These are phyloP conservation scores for Rousettus leschenaultii DNA, from an alignment of 2,113 vertebrate species.

Conservation along the genomic window DNA sequence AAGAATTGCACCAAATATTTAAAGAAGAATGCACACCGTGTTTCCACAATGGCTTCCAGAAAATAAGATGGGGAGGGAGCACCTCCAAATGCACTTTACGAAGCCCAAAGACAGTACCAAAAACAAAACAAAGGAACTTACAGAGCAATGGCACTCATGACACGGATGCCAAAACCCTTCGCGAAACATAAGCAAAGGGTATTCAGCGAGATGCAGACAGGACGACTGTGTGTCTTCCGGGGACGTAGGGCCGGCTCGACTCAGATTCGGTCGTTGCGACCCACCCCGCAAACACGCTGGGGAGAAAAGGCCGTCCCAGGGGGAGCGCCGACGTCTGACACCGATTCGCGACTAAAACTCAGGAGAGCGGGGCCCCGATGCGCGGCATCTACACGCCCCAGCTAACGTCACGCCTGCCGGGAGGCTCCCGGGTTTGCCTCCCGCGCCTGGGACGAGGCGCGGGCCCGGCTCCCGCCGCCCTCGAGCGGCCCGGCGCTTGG, in stretches of 20 bases:
- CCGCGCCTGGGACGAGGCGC: rapidly evolving
- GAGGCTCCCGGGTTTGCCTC: background rate
- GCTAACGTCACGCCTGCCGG: rapidly evolving
- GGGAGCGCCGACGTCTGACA: background rate
- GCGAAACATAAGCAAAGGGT: background rate
- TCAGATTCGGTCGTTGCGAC: background rate
- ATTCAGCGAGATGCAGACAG: background rate
- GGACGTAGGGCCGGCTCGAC: background rate
- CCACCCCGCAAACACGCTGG: background rate
- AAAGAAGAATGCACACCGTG: background rate
- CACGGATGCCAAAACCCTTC: background rate
- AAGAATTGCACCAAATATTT: background rate
- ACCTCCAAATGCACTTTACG: background rate
- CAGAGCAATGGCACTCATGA: background rate
- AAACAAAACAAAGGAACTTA: background rate
- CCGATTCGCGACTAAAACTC: background rate
- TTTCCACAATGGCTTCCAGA: background rate
- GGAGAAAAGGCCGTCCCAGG: too few relatives aligned
- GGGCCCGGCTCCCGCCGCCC: background rate
- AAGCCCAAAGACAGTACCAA: background rate
- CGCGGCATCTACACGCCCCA: background rate
- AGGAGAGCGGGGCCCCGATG: background rate
- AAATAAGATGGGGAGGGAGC: background rate
- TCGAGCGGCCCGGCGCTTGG: rapidly evolving
- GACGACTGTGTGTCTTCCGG: background rate